Evolutionary conservation across 92 coral and sea anemone species (phyloP).

Genomic region (Montipora capitata): DNA sequence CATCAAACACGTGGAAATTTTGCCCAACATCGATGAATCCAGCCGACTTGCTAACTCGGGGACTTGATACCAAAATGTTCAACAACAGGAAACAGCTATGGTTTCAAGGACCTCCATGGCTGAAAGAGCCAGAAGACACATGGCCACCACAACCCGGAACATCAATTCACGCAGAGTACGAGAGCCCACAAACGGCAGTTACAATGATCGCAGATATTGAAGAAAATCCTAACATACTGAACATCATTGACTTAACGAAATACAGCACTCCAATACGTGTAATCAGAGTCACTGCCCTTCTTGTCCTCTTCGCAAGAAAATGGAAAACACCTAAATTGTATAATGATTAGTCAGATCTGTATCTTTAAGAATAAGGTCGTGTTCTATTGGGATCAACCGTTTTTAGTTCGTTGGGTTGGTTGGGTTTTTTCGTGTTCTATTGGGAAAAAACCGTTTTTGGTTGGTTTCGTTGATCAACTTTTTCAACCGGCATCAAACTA

Average conservation of each 20-base stretch:
- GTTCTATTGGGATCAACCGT: no score
- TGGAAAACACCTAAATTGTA: constrained; percentile 21
- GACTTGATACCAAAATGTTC: constrained; percentile 37
- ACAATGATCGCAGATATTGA: not conserved
- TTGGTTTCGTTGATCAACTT: no score
- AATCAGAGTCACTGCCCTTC: constrained; percentile 55
- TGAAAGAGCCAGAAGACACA: constrained; percentile 34
- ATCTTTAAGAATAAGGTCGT: constrained; percentile 9
- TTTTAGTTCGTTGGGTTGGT: no score
- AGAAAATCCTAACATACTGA: constrained; percentile 61
- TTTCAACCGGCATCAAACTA: no score
- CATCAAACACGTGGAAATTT: constrained; percentile 38
- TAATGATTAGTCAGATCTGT: constrained; percentile 35
- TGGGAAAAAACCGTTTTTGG: no score
- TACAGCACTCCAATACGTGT: constrained; percentile 59
- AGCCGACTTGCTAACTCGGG: constrained; percentile 53
- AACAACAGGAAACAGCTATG: constrained; percentile 43
- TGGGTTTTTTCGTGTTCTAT: no score
- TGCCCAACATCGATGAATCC: constrained; percentile 55
- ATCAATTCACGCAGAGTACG: not conserved
- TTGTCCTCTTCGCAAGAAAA: constrained; percentile 31
- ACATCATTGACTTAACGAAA: constrained; percentile 44
- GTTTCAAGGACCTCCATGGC: constrained; percentile 67
- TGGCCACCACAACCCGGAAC: constrained; percentile 43
- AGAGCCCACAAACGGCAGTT: constrained; percentile 29